A percentile compares a stretch with the other conserved stretches of the same genome.
phyloP scores from a whole-genome alignment of 2,797 vertebrate species.

The Emys orbicularis region DNA sequence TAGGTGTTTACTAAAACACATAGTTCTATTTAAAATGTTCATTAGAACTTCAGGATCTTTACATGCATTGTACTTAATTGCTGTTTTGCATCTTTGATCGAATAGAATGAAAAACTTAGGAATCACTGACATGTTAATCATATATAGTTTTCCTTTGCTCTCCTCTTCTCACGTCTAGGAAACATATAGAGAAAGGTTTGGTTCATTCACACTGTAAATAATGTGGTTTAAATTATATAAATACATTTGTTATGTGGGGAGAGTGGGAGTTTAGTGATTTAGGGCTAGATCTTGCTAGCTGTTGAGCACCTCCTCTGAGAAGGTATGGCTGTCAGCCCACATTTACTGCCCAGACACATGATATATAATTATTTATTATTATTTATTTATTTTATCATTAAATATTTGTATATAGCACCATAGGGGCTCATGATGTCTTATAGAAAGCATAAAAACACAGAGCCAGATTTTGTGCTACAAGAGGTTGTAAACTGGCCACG shows the following conservation, averaged over 20 bases:
- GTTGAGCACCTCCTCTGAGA: accelerated
- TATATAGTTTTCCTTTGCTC: not conserved
- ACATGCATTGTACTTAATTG: accelerated
- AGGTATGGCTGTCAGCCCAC: not conserved
- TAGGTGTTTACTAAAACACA: not conserved
- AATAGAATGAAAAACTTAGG: not conserved
- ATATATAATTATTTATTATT: not conserved
- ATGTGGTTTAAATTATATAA: not conserved
- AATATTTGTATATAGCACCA: not conserved
- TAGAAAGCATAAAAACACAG: not conserved
- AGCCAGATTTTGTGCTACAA: not conserved
- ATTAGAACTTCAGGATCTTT: accelerated
- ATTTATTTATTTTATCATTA: not conserved
- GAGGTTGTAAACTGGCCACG: not conserved
- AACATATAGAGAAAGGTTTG: not conserved
- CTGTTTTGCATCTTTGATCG: accelerated
- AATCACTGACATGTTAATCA: not conserved
- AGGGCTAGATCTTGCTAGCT: not conserved
- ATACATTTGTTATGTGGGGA: not conserved
- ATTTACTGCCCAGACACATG: not conserved
- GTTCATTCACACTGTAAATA: not conserved
- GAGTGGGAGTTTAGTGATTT: not conserved
- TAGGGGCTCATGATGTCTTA: not conserved
- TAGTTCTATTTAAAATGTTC: accelerated
- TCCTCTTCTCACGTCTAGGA: not conserved